Base-by-base conservation (phyloP, 2,113 vertebrate species). In the Colistium nudipinnis region DNA sequence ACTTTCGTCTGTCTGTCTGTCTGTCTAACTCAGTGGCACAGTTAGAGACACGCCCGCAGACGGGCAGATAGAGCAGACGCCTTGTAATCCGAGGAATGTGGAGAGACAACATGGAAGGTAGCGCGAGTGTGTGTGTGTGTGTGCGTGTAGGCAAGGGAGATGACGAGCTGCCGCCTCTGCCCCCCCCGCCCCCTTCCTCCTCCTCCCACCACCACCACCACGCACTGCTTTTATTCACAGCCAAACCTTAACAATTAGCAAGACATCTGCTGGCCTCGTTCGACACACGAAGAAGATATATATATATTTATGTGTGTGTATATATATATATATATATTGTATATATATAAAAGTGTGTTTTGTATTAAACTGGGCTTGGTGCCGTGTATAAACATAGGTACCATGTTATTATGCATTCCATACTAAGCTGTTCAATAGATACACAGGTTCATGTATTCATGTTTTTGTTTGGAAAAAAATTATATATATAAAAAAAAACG, bases 61-160 rank as follows among this genome's bases (percentile, higher is more conserved):
- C 81, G 77, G 69, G 55, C 76, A 30, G 74, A 64, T 48, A 68
- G 47, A 72, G 75, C 70, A 89, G 88, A 89, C 83, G 80, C 71
- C 67, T 60, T 51, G 83, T 76, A 87, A 87, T 85, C 80, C 68
- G 0, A 30, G 83, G 88, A 88, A 91, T 89, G 89, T 39, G 19
- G 74, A 76, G 38, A 35, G 82, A 85, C 85, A 7, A 74, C 83
- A 71, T 75, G 49, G 67, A 70, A 39, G 61, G 63, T 4, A n/a
- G 36, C 38, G 69, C 48, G 25, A 31, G 69, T 53, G 68, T 36
- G 69, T 53, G 68, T 85, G 55, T 80, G 66, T 84, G 64, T 79
- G 61, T 63, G 47, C 35, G 61, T 57, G 66, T 70, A 20, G 75
- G 70, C 57, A 60, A 59, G 51, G 54, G 55, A 55, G 70, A 62